Evolutionary conservation across 2,113 vertebrate genomes (phyloP), one percentile per base, ranked within the genome.

Genomic region (Oxyura jamaicensis): DNA sequence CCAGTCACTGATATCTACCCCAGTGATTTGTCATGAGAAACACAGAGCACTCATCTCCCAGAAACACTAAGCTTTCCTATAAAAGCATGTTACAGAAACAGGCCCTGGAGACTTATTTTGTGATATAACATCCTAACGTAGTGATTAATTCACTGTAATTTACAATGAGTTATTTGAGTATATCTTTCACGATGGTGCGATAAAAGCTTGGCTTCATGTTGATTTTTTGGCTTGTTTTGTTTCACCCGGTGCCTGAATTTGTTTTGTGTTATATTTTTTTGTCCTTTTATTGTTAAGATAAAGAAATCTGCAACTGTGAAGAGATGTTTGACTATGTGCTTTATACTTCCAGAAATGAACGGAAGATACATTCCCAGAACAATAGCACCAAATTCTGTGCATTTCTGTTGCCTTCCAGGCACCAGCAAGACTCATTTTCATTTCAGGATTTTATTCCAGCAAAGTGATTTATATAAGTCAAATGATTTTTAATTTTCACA

Each of bases 91-190:
- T 65, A 36, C 8, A 68, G 76, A 83, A 79, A 35, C 53, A 50
- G 29, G 74, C 56, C 53, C 42, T 26, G 14, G 73, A 86, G 76
- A 88, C 71, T 48, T 83, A 72, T 29, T 67, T n/a, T 55, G 26
- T 28, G 53, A 84, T 76, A 35, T 31, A 58, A 75, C 86, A 82
- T 93, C 39, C 60, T 92, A 59, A 95, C 88, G 53, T 76, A 39
- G 65, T 88, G 80, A 86, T 92, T 94, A 95, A 96, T 93, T 90
- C 88, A 86, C 39, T 62, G 73, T 81, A 81, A 93, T 86, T 93
- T 94, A 81, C 42, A 6, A 12, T 65, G 53, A 81, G 52, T 72
- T 94, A 31, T 75, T 80, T 55, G 52, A 73, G 28, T 55, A 18
- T 50, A 56, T 79, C 35, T 90, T 92, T 71, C 44, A 78, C 28